Percentiles rank a stretch among this genome's conserved stretches.
Evolutionary conservation across 2,888 invertebrate species (phyloP).

Genomic region (Yponomeuta cagnagella): DNA sequence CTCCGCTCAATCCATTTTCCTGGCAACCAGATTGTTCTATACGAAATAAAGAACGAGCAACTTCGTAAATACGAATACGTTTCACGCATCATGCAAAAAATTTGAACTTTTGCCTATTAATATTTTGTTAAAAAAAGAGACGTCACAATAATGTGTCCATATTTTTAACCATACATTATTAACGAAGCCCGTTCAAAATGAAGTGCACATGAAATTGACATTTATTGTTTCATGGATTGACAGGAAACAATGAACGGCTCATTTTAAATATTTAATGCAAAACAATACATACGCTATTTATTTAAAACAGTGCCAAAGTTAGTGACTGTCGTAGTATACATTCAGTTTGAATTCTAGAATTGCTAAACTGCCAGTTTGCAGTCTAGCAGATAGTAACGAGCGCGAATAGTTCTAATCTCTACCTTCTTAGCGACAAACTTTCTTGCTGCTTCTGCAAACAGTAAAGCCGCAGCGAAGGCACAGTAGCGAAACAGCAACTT

Average conservation of each 20-base stretch:
- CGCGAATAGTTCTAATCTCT: slow-evolving; percentile 60
- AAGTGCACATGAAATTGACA: slow-evolving; percentile 9
- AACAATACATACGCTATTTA: not conserved
- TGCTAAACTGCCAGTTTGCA: slow-evolving; percentile 60
- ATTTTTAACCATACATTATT: not conserved
- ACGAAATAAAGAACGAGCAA: too few species aligned
- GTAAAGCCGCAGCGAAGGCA: slow-evolving; percentile 15
- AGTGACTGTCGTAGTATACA: not conserved
- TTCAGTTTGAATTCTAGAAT: slow-evolving; percentile 39
- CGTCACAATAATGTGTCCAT: not conserved
- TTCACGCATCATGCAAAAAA: too few species aligned
- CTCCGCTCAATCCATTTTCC: slow-evolving; percentile 7
- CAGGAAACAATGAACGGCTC: not conserved
- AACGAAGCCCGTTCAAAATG: slow-evolving; percentile 7
- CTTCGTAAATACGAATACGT: too few species aligned
- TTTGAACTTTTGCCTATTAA: too few species aligned
- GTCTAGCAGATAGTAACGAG: slow-evolving; percentile 47
- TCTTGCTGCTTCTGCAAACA: slow-evolving; percentile 48
- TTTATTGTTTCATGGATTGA: slow-evolving; percentile 9
- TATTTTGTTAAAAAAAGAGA: too few species aligned
- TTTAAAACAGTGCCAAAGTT: not conserved
- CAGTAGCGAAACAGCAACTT: not conserved
- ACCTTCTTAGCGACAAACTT: slow-evolving; percentile 39
- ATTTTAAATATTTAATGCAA: slow-evolving; percentile 6
- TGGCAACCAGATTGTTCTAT: not conserved